Evolutionary conservation across 2,113 vertebrate species (phyloP), one percentile per base, ranked within the genome.

Genomic region (Catagonus wagneri): DNA sequence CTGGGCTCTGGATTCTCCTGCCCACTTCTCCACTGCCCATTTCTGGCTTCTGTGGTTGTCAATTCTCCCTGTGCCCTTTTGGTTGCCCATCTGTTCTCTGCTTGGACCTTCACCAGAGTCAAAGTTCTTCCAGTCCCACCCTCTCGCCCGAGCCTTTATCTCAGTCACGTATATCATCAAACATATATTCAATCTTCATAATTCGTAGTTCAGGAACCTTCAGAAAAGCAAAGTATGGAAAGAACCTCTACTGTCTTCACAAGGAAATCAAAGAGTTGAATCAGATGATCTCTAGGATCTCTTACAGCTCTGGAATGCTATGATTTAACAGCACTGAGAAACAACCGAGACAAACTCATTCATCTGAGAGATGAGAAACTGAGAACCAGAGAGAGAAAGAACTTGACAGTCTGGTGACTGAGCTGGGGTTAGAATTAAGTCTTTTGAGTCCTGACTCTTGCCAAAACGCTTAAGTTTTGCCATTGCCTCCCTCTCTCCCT

Each of bases 301-400:
- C 34, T 44, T 93, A 25, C 1, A 60, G 80, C 32, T 89, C 85
- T 83, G 65, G 91, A 93, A 79, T 11, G 16, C 29, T 32, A 32
- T 36, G 60, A 95, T 71, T 91, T 83, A 86, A 94, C 91, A 93
- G 54, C 44, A 60, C 54, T 68, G 60, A 72, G 94, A 93, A 58
- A 39, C 17, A 60, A 32, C 61, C 92, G 72, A 52, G 36, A 44
- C 52, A 75, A 92, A 89, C 22, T 56, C 72, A 58, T 72, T 93
- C 60, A 92, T 75, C 83, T 81, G 66, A 85, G 72, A 69, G 54
- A 89, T 74, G 39, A 95, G 71, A 87, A 76, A 27, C 34, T 13
- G 52, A 90, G 36, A 90, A 74, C 36, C 44, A 56, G 52, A 90
- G 71, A 91, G 68, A 90, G 71, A 88, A 72, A 60, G 60, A 75